Conservation (phyloP, 1,140 invertebrate species). For the Aethina tumida region DNA sequence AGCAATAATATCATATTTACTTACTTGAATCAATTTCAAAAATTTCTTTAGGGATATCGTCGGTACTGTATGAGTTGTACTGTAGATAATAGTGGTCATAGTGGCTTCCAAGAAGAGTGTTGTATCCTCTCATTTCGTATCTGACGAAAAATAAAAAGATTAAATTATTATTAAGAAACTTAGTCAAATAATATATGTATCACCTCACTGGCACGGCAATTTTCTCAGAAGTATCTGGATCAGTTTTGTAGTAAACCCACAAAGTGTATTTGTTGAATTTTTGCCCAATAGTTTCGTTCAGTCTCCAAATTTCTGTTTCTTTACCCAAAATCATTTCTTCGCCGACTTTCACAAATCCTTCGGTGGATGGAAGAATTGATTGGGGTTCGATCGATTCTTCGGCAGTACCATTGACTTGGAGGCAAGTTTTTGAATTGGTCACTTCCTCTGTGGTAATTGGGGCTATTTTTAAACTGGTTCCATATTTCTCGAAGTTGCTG, state of each 20-base stretch:
- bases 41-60: slow-evolving; percentile 54
- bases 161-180: slow-evolving; percentile 11
- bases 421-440: slow-evolving; percentile 65
- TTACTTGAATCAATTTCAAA: slow-evolving; percentile 56
- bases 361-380: slow-evolving; percentile 72
- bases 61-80: slow-evolving; percentile 64
- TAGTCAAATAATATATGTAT: slow-evolving; percentile 11
- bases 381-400: slow-evolving; percentile 57
- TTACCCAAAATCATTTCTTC: slow-evolving; percentile 54
- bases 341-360: slow-evolving; percentile 54
- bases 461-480: slow-evolving; percentile 73
- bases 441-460: slow-evolving; percentile 70
- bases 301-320: slow-evolving; percentile 64
- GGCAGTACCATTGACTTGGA: slow-evolving; percentile 71
- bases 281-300: slow-evolving; percentile 53
- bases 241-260: slow-evolving; percentile 65
- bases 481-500: slow-evolving; percentile 47
- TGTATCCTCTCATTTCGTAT: slow-evolving; percentile 91
- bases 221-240: slow-evolving; percentile 29
- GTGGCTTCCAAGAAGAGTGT: slow-evolving; percentile 85
- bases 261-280: slow-evolving; percentile 83
- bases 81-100: slow-evolving; percentile 91
- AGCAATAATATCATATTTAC: slow-evolving; percentile 10
- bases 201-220: slow-evolving; percentile 44
- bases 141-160: slow-evolving; percentile 48